phyloP scores from a whole-genome alignment of 2,888 invertebrate species.

The Empis livida region DNA sequence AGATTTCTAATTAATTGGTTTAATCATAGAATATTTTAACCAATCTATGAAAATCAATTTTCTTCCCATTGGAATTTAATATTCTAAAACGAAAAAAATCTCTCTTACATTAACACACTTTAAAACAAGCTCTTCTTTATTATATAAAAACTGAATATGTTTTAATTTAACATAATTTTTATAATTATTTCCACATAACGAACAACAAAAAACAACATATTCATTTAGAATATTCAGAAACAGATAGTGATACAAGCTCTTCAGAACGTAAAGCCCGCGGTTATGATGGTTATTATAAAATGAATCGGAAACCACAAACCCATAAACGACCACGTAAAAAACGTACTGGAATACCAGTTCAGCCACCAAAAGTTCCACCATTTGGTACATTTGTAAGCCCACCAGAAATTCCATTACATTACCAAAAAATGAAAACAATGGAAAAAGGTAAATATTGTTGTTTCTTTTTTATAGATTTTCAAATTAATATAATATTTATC shows the following conservation, averaged over 20 bases:
- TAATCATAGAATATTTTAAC: too few relatives aligned
- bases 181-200: too few relatives aligned
- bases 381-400: conserved; percentile 54
- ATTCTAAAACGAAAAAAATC: too few relatives aligned
- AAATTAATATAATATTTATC: not conserved
- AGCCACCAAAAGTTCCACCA: conserved; percentile 68
- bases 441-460: conserved; percentile 29
- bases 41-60: too few relatives aligned
- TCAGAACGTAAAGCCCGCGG: conserved; percentile 43
- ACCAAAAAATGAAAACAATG: conserved; percentile 35
- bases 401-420: conserved; percentile 46
- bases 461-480: conserved; percentile 16
- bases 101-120: too few relatives aligned
- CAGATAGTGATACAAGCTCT: conserved; percentile 64
- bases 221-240: conserved; percentile 65
- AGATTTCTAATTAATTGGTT: too few relatives aligned
- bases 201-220: too few relatives aligned
- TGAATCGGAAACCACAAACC: conserved; percentile 52
- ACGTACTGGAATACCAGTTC: conserved; percentile 69
- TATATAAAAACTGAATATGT: too few relatives aligned
- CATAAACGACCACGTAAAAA: conserved; percentile 62
- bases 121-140: too few relatives aligned
- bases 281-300: conserved; percentile 49
- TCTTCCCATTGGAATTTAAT: too few relatives aligned
- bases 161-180: too few relatives aligned